phyloP scores from a whole-genome alignment of 2,888 invertebrate genomes.

The Leptinotarsa peninsularis region DNA sequence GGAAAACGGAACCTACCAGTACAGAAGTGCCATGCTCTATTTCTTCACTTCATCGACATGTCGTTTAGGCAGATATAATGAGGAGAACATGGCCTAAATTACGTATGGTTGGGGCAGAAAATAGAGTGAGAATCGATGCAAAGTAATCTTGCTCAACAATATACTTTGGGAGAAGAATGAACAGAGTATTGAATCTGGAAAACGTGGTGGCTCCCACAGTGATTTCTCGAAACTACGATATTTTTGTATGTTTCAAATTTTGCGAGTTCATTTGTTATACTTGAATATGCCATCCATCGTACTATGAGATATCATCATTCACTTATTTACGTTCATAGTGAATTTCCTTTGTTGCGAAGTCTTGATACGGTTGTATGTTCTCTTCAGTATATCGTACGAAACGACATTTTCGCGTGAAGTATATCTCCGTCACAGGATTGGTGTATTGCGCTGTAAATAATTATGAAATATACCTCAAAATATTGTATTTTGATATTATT shows the following conservation, averaged over 20 bases:
- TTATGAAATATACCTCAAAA: slow-evolving; percentile 27
- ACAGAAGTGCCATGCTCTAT: slow-evolving; percentile 65
- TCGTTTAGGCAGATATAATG: slow-evolving; percentile 13
- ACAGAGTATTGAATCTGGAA: too few species aligned
- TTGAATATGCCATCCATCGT: too few species aligned
- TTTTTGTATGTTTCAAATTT: too few species aligned
- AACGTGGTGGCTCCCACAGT: too few species aligned
- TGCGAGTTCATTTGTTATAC: too few species aligned
- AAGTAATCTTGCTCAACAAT: too few species aligned
- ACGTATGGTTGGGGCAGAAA: too few species aligned
- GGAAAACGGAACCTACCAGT: slow-evolving; percentile 65
- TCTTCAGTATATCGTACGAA: not conserved
- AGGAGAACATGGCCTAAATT: not conserved
- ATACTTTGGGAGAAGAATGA: too few species aligned
- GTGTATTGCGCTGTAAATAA: slow-evolving; percentile 34
- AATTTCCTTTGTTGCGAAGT: not conserved
- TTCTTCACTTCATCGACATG: slow-evolving; percentile 39
- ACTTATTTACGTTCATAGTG: not conserved
- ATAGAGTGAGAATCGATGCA: too few species aligned
- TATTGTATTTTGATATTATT: slow-evolving; percentile 22
- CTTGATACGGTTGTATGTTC: not conserved
- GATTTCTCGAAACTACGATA: too few species aligned
- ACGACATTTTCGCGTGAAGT: slow-evolving; percentile 2
- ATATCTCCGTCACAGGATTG: slow-evolving; percentile 3
- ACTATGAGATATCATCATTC: too few species aligned